A percentile compares a stretch with the other conserved stretches of the same genome.
Conservation (phyloP, 2,888 invertebrate species). For the Caenorhabditis sp. region DNA sequence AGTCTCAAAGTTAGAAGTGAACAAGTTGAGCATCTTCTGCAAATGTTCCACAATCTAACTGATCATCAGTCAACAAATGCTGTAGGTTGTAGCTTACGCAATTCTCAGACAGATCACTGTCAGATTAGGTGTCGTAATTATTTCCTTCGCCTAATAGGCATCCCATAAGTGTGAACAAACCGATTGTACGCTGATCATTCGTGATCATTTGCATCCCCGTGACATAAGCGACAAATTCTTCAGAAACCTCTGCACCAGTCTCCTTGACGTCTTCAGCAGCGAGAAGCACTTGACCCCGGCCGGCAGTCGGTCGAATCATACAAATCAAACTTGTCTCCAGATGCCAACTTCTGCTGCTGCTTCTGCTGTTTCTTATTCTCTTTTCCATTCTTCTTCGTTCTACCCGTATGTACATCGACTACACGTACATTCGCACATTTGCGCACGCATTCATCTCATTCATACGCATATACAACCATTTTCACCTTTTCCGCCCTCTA, state of each 20-base stretch:
- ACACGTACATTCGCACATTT: conserved; percentile 46
- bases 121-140: too few relatives aligned
- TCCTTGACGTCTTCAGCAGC: conserved; percentile 1
- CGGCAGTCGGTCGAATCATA: too few relatives aligned
- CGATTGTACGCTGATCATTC: too few relatives aligned
- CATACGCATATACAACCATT: conserved; percentile 50
- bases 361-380: conserved; percentile 16
- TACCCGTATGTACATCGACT: conserved; percentile 51
- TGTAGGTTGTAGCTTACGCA: too few relatives aligned
- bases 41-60: too few relatives aligned
- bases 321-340: conserved; percentile 45
- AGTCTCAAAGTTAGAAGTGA: too few relatives aligned
- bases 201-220: background rate
- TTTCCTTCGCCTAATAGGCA: too few relatives aligned
- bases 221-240: too few relatives aligned
- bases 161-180: too few relatives aligned
- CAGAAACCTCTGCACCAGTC: background rate
- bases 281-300: conserved; percentile 44
- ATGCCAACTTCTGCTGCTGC: background rate
- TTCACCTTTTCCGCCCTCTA: conserved; percentile 50
- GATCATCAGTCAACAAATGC: too few relatives aligned
- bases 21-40: too few relatives aligned
- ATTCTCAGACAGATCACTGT: too few relatives aligned
- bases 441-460: conserved; percentile 34
- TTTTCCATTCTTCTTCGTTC: conserved; percentile 37